Evolutionary conservation across 1,140 invertebrate genomes (phyloP), one percentile per base, ranked within the genome.

Genomic region (Drosophila arizonae): DNA sequence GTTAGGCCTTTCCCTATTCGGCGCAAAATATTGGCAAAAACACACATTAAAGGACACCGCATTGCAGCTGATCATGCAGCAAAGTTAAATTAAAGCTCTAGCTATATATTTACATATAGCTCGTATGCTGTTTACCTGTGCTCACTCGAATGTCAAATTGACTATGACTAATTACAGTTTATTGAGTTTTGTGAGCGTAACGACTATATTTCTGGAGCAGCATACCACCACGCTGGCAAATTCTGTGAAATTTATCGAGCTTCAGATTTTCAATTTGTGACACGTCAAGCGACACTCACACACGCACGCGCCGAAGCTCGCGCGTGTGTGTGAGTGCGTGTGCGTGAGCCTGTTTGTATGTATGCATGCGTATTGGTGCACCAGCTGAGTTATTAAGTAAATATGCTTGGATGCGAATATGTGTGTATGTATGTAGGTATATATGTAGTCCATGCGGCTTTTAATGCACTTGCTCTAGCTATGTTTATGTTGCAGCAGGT

Each of bases 281-380:
- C 82, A 86, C 82, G 82, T 86, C 82, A 87, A 87, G 75, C 54
- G 54, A 45, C 28, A 70, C 60, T 60, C 50, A 64, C 17, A 28
- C 13, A 56, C 21, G 10, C 41, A 39, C 13, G 30, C 58, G 55
- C 15, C 0, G 11, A 45, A 33, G 9, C 33, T 36, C 33, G 33
- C 8, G 33, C 24, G 30, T 28, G 4, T 11, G 50, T 30, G 15
- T 64, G 61, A 26, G 52, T 65, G 55, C 2, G 28, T 11, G 45
- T 50, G 48, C 48, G 21, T 13, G 21, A 26, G 48, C 9, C 21
- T 6, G n/a, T 41, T 24, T 21, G 3, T 48, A 13, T 71, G 15
- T 51, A 21, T 41, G 45, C 10, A n/a, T 39, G 41, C 13, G 46
- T 69, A 48, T 28, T 1, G 9, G 26, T 51, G 45, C 58, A 70